Evolutionary conservation across 2,888 invertebrate genomes (phyloP).

Genomic region (Dysmachus trigonus): DNA sequence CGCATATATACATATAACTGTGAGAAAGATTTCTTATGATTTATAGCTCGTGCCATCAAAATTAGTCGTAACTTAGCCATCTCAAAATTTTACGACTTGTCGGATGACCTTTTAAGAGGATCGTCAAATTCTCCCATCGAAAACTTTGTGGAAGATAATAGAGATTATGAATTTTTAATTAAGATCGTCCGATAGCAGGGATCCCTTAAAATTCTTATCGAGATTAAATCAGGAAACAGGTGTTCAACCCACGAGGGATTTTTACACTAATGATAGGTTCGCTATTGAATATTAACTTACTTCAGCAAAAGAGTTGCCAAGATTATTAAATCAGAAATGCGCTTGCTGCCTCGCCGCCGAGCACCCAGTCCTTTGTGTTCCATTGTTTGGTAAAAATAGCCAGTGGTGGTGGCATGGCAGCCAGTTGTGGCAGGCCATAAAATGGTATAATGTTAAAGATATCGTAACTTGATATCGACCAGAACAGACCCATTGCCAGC

Average conservation of each 20-base stretch:
- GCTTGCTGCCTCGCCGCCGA: not conserved
- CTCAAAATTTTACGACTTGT: not conserved
- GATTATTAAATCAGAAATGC: not conserved
- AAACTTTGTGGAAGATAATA: not conserved
- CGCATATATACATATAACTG: not conserved
- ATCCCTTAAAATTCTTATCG: not conserved
- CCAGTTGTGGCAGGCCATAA: not conserved
- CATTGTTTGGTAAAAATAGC: not conserved
- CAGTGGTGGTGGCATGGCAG: not conserved
- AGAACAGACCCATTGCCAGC: not conserved
- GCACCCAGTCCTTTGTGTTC: not conserved
- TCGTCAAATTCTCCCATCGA: not conserved
- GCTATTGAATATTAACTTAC: not conserved
- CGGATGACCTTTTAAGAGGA: not conserved
- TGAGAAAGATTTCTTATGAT: not conserved
- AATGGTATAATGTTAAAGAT: not conserved
- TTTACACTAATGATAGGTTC: not conserved
- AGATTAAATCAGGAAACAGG: not conserved
- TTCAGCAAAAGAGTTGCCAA: not conserved
- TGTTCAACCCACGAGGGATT: not conserved
- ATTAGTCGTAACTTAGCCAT: not conserved
- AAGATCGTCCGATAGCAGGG: not conserved
- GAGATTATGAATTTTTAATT: not conserved
- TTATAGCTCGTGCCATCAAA: not conserved
- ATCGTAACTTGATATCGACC: not conserved